Base-by-base conservation (phyloP, 2,888 invertebrate genomes). In the Scaptomyza cyrtandrae region DNA sequence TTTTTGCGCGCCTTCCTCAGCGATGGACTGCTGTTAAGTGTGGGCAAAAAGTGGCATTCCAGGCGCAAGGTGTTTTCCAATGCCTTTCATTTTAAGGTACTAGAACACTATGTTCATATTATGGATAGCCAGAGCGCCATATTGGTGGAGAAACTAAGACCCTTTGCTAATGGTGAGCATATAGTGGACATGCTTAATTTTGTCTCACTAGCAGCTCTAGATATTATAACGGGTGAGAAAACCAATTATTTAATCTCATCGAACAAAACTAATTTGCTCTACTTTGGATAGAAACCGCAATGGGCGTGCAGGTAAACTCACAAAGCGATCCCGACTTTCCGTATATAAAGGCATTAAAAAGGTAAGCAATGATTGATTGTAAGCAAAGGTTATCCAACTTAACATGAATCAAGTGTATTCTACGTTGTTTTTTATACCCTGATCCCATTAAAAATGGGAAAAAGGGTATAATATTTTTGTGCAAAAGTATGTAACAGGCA, bases 51-150 rank as follows among this genome's bases (percentile, higher is more conserved):
- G 91, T 96, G 96, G 96, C 93, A 93, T 80, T 91, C 92, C 0
- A 93, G 95, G 43, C 93, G 96, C 31, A 95, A 95, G 90, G 93
- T 96, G 69, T 91, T 96, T 67, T 96, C 96, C 0, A 95, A 95
- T 2, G 94, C 96, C 0, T 96, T 96, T 89, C 96, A 96, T 90
- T 96, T 96, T 89, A 95, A 95, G 82, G 95, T 96, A 62, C 91
- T 96, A 46, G 95, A 95, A 83, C 94, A 95, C 75, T 96, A 95
- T 89, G 90, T 95, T 16, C 94, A 94, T 0, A 93, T 95, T 0
- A 96, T 96, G 90, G 94, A 95, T 77, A 93, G 93, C 59, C 94
- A 95, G 69, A 93, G 94, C 13, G 90, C 91, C 11, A 92, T 94
- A 10, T 91, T 96, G 75, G 90, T 94, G 0, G 90, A 94, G 0